Conservation (phyloP, 2,113 vertebrate species). For the Prietella phreatophila region DNA sequence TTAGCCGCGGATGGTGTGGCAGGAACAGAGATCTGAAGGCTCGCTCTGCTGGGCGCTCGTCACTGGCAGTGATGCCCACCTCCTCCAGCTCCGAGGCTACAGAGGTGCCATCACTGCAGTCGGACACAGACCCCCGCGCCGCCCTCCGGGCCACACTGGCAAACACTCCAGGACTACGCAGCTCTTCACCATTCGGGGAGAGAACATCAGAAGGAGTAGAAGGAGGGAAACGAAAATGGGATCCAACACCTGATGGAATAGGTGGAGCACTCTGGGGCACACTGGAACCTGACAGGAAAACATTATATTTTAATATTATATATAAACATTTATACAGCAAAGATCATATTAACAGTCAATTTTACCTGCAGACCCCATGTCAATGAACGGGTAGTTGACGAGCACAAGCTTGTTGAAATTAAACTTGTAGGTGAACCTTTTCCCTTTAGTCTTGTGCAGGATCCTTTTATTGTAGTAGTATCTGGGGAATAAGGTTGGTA, state of each 20-base stretch:
- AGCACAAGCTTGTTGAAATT: slow-evolving; percentile 94
- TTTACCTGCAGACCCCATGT: slow-evolving; percentile 79
- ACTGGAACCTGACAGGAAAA: slow-evolving; percentile 71
- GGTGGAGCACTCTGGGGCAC: slow-evolving; percentile 89
- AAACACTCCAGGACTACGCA: slow-evolving; percentile 83
- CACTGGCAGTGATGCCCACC: slow-evolving; percentile 65
- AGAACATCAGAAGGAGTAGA: slow-evolving; percentile 84
- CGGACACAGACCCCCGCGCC: slow-evolving; percentile 84
- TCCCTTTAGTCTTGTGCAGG: slow-evolving; percentile 91
- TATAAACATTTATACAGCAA: no score
- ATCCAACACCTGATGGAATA: slow-evolving; percentile 75
- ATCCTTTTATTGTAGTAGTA: slow-evolving; percentile 95
- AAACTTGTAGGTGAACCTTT: slow-evolving; percentile 93
- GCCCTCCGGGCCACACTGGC: slow-evolving; percentile 78
- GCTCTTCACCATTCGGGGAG: slow-evolving; percentile 82
- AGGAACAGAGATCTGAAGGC: slow-evolving; percentile 75
- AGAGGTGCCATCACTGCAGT: slow-evolving; percentile 90
- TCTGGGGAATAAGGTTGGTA: slow-evolving; percentile 60
- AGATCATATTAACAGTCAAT: background rate
- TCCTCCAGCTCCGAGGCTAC: slow-evolving; percentile 86
- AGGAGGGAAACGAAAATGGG: slow-evolving; percentile 88
- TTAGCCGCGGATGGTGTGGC: slow-evolving; percentile 71
- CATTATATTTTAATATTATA: background rate
- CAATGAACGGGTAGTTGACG: slow-evolving; percentile 90
- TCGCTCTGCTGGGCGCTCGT: slow-evolving; percentile 64